phyloP scores from a whole-genome alignment of 1,140 invertebrate genomes.

The Drosophila sturtevanti region DNA sequence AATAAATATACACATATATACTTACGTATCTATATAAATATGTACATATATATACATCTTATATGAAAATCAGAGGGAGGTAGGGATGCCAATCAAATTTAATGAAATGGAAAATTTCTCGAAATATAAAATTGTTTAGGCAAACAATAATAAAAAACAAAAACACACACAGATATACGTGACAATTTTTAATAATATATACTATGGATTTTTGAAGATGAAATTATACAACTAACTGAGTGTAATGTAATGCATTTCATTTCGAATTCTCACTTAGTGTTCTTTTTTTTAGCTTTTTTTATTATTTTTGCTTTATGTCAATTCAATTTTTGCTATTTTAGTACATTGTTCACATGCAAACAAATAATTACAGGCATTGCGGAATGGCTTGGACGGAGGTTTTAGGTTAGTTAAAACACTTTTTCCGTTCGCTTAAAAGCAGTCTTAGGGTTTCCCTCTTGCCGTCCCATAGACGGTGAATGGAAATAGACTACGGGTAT shows the following conservation, averaged over 20 bases:
- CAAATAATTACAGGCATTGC: conserved; percentile 62
- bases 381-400: conserved; percentile 25
- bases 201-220: not conserved
- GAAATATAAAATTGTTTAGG: too few relatives aligned
- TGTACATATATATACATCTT: not conserved
- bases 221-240: not conserved
- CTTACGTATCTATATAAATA: not conserved
- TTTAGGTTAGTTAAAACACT: conserved; percentile 1
- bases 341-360: conserved; percentile 57
- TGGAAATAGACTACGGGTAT: not conserved
- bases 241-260: conserved; percentile 30
- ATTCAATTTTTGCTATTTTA: conserved; percentile 62
- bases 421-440: not conserved
- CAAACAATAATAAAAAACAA: too few relatives aligned
- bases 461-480: not conserved
- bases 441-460: conserved; percentile 3
- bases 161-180: not conserved
- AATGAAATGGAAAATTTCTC: conserved; percentile 41
- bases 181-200: conserved; percentile 9
- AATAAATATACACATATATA: conserved; percentile 18
- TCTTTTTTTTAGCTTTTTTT: conserved; percentile 7
- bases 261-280: conserved; percentile 9
- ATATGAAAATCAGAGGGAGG: not conserved
- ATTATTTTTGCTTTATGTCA: conserved; percentile 31
- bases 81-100: conserved; percentile 37